phyloP scores from a whole-genome alignment of 2,888 invertebrate genomes.

The Cerastoderma edule region DNA sequence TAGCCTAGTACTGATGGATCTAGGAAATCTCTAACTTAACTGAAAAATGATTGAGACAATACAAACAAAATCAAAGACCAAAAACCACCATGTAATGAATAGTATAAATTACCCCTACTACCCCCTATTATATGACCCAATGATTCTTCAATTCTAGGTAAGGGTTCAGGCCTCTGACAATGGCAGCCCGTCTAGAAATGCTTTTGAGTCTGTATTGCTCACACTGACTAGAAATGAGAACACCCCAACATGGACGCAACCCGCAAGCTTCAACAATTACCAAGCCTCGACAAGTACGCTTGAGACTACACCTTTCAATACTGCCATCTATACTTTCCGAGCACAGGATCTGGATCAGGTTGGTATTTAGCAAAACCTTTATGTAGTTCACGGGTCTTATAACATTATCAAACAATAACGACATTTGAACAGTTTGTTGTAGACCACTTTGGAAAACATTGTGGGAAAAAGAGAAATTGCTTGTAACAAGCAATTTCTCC shows the following conservation, averaged over 20 bases:
- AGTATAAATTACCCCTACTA: too few relatives aligned
- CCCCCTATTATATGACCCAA: too few relatives aligned
- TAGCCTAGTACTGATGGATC: too few relatives aligned
- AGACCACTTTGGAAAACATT: background rate
- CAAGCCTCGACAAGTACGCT: slow-evolving; percentile 54
- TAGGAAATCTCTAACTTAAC: too few relatives aligned
- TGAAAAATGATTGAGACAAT: too few relatives aligned
- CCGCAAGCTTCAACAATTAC: slow-evolving; percentile 49
- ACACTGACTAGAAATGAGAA: slow-evolving; percentile 73
- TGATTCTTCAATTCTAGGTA: slow-evolving; percentile 59
- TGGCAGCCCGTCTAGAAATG: slow-evolving; percentile 66
- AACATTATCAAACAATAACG: background rate
- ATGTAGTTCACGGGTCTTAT: too few relatives aligned
- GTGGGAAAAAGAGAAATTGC: background rate
- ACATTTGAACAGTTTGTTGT: background rate
- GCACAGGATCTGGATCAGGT: slow-evolving; percentile 74
- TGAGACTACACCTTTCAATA: slow-evolving; percentile 72
- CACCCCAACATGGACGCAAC: slow-evolving; percentile 68
- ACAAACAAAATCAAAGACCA: too few relatives aligned
- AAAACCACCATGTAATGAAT: too few relatives aligned
- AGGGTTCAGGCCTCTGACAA: slow-evolving; percentile 74
- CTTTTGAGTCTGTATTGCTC: slow-evolving; percentile 66
- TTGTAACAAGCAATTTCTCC: background rate
- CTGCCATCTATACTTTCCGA: slow-evolving; percentile 64
- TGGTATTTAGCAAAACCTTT: too few relatives aligned